Conservation (phyloP, 2,797 vertebrate species). For the Propithecus deckenii region DNA sequence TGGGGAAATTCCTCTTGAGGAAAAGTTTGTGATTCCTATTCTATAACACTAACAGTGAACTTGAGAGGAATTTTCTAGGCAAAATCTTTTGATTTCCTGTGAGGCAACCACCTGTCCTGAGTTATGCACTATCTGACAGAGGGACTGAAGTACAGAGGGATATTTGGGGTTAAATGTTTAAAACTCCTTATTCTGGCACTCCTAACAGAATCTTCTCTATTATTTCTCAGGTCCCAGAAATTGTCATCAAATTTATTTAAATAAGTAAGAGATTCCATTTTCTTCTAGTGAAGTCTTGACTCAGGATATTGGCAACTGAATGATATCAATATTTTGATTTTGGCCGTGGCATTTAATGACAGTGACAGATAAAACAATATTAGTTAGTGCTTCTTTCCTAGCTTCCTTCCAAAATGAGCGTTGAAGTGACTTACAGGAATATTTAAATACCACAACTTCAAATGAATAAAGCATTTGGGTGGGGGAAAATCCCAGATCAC, state of each 20-base stretch:
- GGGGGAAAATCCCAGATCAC: background rate
- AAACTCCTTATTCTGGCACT: background rate
- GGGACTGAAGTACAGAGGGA: background rate
- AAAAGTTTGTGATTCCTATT: background rate
- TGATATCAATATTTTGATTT: background rate
- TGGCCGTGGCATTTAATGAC: background rate
- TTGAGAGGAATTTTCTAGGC: background rate
- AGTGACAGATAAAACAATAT: background rate
- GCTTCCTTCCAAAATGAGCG: background rate
- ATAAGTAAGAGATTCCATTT: background rate
- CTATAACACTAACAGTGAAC: background rate
- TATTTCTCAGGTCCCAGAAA: background rate
- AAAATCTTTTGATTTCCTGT: background rate
- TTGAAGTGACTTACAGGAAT: background rate
- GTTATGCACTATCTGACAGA: background rate
- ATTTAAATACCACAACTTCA: background rate
- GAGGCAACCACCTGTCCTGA: background rate
- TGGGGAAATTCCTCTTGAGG: background rate
- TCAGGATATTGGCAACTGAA: background rate
- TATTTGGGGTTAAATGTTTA: background rate
- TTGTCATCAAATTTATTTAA: background rate
- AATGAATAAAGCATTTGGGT: background rate
- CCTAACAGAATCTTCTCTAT: background rate
- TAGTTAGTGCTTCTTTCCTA: background rate
- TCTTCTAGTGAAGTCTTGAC: background rate